These are phyloP conservation scores for Etheostoma perlongum DNA, from an alignment of 2,797 vertebrate species.

Conservation along the genomic window DNA sequence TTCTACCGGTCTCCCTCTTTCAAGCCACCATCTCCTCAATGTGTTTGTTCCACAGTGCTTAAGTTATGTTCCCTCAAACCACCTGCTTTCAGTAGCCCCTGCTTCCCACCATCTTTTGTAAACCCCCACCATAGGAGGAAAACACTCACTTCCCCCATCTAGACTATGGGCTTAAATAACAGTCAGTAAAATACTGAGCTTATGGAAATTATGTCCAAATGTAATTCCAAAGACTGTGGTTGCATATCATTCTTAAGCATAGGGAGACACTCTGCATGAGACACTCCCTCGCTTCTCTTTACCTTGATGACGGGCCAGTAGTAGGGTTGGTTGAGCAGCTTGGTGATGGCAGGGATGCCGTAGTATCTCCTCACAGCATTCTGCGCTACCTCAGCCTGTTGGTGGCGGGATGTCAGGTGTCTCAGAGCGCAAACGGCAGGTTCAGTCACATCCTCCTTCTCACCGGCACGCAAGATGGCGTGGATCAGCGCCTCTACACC, in stretches of 20 bases:
- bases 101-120: not conserved
- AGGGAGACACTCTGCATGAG: too few species aligned
- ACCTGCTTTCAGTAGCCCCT: not conserved
- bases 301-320: conserved; percentile 99
- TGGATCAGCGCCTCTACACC: conserved; percentile 96
- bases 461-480: conserved; percentile 91
- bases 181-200: too few species aligned
- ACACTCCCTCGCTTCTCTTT: not conserved
- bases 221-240: not conserved
- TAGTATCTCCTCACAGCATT: conserved; percentile 93
- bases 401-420: conserved; percentile 97
- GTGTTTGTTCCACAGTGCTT: conserved; percentile 9
- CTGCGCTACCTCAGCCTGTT: conserved; percentile 93
- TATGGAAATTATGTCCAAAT: not conserved
- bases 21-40: not conserved
- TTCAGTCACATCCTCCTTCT: conserved; percentile 96
- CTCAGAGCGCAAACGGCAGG: conserved; percentile 94
- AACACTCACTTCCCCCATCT: not conserved
- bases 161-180: not conserved
- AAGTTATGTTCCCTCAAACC: not conserved
- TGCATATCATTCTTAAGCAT: not conserved
- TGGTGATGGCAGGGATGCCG: conserved; percentile 94
- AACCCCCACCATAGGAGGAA: not conserved
- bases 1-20: not conserved
- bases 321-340: conserved; percentile 94